Evolutionary conservation across 1,140 invertebrate genomes (phyloP).

Genomic region (Thaumetopoea pityocampa): DNA sequence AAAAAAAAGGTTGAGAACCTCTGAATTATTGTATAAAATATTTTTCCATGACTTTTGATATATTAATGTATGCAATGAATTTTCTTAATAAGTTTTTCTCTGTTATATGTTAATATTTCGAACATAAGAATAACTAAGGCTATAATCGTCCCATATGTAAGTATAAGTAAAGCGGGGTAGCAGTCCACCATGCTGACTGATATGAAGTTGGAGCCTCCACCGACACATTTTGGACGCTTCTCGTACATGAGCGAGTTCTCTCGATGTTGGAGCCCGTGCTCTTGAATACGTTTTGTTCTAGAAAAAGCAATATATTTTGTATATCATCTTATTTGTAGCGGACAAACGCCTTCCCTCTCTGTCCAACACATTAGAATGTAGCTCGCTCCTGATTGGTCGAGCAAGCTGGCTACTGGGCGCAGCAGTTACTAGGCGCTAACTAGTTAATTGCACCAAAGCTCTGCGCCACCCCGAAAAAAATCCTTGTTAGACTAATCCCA

Average conservation of each 20-base stretch:
- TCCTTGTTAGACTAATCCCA: no score
- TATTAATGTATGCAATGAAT: slow-evolving; percentile 3
- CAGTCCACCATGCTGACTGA: slow-evolving; percentile 78
- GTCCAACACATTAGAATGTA: no score
- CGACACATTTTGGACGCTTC: slow-evolving; percentile 76
- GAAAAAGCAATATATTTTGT: no score
- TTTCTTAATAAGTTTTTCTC: neutral
- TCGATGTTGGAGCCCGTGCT: slow-evolving; percentile 78
- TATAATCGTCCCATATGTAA: slow-evolving; percentile 62
- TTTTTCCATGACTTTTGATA: slow-evolving; percentile 34
- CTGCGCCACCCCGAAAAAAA: no score
- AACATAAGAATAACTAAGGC: slow-evolving; percentile 19
- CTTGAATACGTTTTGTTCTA: slow-evolving; percentile 77
- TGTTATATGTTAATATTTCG: slow-evolving; percentile 10
- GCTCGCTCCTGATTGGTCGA: no score
- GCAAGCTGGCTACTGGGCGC: no score
- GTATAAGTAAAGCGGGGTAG: slow-evolving; percentile 62
- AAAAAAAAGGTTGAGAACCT: no score
- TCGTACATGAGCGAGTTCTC: slow-evolving; percentile 77
- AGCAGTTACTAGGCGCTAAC: no score
- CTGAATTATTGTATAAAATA: no score
- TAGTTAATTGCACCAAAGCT: no score
- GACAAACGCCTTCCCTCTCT: no score
- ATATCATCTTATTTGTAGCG: no score
- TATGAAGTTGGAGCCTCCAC: slow-evolving; percentile 71